Evolutionary conservation across 1,140 invertebrate species (phyloP), one percentile per base, ranked within the genome.

Genomic region (Chrysoperla carnea): DNA sequence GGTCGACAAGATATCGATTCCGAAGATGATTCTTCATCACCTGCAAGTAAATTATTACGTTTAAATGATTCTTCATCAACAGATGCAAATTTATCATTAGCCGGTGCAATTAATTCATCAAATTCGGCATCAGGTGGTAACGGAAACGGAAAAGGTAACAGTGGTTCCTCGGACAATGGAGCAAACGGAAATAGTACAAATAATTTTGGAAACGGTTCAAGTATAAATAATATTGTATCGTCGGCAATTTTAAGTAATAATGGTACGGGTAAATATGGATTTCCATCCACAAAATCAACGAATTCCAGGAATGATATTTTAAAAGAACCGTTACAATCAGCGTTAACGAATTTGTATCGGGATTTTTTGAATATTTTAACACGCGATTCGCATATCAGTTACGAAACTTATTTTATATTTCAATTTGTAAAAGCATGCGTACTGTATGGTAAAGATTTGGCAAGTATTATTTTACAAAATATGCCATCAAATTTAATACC

Each of bases 321-420:
- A 12, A 71, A 69, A 47, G 78, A 81, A 46, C 72, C 78, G 6
- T 56, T 81, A 8, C 59, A 72, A 31, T 61, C 62, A 2, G 69
- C 75, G 15, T 53, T 81, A 2, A 70, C 74, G 42, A 66, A 72
- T 46, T 59, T 87, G 4, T 85, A 84, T 49, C 72, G 71, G 15
- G 71, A 77, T 37, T 83, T 90, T 48, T 68, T 73, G 8, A 73
- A 78, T 42, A 70, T 88, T 12, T 75, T 78, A n/a, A 73, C 72
- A 11, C 75, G 78, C 49, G 78, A 82, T 48, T 73, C 75, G 0
- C 74, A 81, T 46, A 67, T 91, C 0, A 84, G 82, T 11, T 82
- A 85, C 40, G 81, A 88, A 50, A 85, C 84, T 6, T 76, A 86
- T 52, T 91, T 92, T 59, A 81, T 89, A 40, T 74, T 88, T 44